These are phyloP conservation scores for Brachystomella parvula DNA, from an alignment of 1,140 invertebrate species.

Conservation along the genomic window DNA sequence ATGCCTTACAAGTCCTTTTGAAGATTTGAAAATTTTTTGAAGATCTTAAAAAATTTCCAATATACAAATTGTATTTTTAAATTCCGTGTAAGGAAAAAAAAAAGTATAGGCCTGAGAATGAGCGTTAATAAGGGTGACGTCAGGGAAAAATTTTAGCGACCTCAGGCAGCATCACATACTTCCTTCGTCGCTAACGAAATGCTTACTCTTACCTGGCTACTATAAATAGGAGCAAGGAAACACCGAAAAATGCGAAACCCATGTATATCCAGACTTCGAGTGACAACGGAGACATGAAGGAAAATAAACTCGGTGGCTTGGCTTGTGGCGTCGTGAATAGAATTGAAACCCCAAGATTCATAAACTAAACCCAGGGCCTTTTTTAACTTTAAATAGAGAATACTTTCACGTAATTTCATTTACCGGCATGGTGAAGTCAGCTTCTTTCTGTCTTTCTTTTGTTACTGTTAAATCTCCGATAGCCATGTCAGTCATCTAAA, in stretches of 20 bases:
- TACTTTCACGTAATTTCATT: conserved; percentile 1
- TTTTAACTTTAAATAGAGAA: not conserved
- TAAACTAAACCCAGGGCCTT: conserved; percentile 1
- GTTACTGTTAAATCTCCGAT: conserved; percentile 90
- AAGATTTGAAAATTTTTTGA: no score
- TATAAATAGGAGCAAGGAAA: conserved; percentile 83
- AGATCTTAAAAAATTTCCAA: no score
- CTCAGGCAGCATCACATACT: no score
- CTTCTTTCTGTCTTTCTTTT: conserved; percentile 52
- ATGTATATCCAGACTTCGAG: conserved; percentile 94
- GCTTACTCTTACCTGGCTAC: conserved; percentile 77
- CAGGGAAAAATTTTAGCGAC: no score
- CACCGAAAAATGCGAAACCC: conserved; percentile 85
- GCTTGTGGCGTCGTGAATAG: conserved; percentile 85
- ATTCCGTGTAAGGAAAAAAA: no score
- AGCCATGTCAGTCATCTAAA: conserved; percentile 81
- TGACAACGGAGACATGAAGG: conserved; percentile 85
- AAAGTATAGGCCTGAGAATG: no score
- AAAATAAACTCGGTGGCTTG: conserved; percentile 83
- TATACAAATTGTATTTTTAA: no score
- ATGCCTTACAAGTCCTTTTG: no score
- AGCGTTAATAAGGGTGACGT: no score
- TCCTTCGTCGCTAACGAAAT: no score
- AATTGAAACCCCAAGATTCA: conserved; percentile 66
- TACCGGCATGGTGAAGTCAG: conserved; percentile 32